phyloP scores from a whole-genome alignment of 2,888 invertebrate species.

The Athetis lepigone region DNA sequence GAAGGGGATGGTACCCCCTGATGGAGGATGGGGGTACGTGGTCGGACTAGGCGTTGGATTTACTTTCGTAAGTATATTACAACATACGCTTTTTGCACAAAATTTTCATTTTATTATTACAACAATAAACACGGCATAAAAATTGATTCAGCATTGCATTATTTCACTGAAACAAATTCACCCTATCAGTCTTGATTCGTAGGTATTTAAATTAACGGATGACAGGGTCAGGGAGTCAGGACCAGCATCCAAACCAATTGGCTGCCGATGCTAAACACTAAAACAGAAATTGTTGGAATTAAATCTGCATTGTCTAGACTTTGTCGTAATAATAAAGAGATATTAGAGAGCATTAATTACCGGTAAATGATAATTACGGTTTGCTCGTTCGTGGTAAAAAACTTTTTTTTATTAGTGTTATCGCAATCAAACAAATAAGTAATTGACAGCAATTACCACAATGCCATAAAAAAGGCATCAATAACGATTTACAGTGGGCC shows the following conservation, averaged over 20 bases:
- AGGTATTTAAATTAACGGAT: conserved; percentile 32
- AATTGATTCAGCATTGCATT: conserved; percentile 7
- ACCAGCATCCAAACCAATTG: conserved; percentile 45
- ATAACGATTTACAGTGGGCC: conserved; percentile 11
- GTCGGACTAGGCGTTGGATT: conserved; percentile 93
- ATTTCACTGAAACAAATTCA: conserved; percentile 18
- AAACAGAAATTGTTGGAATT: conserved; percentile 13
- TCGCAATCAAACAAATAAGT: conserved; percentile 1
- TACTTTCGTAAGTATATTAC: conserved; percentile 92
- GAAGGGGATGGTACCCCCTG: conserved; percentile 89
- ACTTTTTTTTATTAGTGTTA: neutral
- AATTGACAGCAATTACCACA: conserved; percentile 15
- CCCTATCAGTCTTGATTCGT: conserved; percentile 31
- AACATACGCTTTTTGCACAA: neutral
- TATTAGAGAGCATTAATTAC: neutral
- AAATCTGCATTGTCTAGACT: conserved; percentile 6
- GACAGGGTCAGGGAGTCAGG: conserved; percentile 42
- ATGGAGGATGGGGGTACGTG: conserved; percentile 96
- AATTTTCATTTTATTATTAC: neutral
- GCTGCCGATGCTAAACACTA: conserved; percentile 22
- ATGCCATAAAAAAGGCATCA: conserved; percentile 30
- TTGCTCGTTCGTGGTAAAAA: neutral
- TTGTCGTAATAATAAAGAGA: neutral
- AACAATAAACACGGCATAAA: neutral
- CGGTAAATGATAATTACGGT: neutral